Evolutionary conservation across 2,888 invertebrate species (phyloP).

Genomic region (Apotomis capreana): DNA sequence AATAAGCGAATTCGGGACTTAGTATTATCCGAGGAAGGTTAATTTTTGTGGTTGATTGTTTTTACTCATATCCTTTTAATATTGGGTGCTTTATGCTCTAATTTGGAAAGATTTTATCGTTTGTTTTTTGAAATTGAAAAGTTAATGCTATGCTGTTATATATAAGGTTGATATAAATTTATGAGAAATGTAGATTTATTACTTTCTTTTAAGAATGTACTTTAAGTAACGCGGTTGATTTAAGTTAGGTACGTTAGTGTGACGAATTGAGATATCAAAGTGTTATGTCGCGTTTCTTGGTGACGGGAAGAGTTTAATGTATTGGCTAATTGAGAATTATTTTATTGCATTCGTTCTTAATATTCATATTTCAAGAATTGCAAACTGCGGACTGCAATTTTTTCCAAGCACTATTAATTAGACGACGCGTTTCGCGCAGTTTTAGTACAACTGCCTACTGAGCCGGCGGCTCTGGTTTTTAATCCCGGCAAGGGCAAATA

Average conservation of each 20-base stretch:
- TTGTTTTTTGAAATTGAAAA: neutral
- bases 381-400: too few species aligned
- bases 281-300: slow-evolving; percentile 70
- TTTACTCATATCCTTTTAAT: slow-evolving; percentile 4
- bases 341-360: neutral
- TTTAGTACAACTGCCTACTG: too few species aligned
- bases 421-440: too few species aligned
- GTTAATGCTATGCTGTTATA: neutral
- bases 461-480: too few species aligned
- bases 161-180: neutral
- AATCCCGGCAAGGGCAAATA: too few species aligned
- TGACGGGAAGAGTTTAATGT: slow-evolving; percentile 32
- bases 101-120: neutral
- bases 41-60: neutral
- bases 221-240: slow-evolving; percentile 56
- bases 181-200: neutral
- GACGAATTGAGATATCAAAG: slow-evolving; percentile 81
- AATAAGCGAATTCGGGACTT: neutral
- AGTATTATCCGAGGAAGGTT: neutral
- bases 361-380: too few species aligned
- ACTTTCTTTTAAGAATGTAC: neutral
- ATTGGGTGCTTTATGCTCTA: neutral
- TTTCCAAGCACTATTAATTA: too few species aligned
- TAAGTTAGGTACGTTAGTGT: slow-evolving; percentile 79
- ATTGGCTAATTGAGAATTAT: slow-evolving; percentile 20